Conservation (phyloP, 2,113 vertebrate genomes). For the Halcyon malimbica region DNA sequence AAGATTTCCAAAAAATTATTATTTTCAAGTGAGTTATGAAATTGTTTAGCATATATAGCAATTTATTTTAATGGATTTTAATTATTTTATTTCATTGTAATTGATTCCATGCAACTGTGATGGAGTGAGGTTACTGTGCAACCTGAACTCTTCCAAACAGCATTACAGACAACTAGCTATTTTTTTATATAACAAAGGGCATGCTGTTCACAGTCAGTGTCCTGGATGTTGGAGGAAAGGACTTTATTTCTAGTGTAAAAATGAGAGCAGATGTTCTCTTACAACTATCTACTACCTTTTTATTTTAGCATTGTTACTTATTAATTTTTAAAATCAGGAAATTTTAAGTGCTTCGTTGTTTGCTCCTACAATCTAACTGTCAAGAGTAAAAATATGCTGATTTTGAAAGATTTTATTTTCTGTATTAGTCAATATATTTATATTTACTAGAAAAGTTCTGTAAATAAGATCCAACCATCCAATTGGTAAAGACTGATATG, state of each 20-base stretch:
- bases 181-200: conserved; percentile 9
- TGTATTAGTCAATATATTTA: background rate
- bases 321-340: background rate
- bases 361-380: background rate
- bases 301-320: background rate
- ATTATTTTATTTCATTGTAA: background rate
- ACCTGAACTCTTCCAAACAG: background rate
- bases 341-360: conserved; percentile 14
- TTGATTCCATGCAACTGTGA: conserved; percentile 12
- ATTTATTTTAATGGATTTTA: background rate
- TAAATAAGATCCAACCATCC: background rate
- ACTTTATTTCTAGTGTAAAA: background rate
- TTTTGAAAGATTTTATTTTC: background rate
- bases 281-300: background rate
- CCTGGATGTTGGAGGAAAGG: background rate
- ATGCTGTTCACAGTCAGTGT: background rate
- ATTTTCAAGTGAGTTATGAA: conserved; percentile 11
- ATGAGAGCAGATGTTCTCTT: background rate
- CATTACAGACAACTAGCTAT: background rate
- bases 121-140: background rate
- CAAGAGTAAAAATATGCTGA: background rate
- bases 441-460: background rate
- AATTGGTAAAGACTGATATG: background rate
- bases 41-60: background rate
- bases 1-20: conserved; percentile 7